These are phyloP conservation scores for silkworm (Bombyx mori) DNA, from an alignment of 1,140 invertebrate species.

Conservation along the genomic window ASM3026992v2 NC_085112.1:3847501-3848000, in stretches of 20 bases:
- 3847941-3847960: too few species aligned
- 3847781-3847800: conserved; percentile 62
- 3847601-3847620: conserved; percentile 7
- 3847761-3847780: conserved; percentile 61
- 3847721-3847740: conserved; percentile 28
- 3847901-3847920: too few species aligned
- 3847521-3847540: conserved; percentile 12
- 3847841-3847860: too few species aligned
- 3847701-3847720: too few species aligned
- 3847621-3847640: conserved; percentile 16
- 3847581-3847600: conserved; percentile 23
- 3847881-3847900: too few species aligned
- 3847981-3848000: too few species aligned
- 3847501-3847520: conserved; percentile 25
- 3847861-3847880: too few species aligned
- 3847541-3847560: conserved; percentile 14
- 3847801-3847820: conserved; percentile 48
- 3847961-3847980: too few species aligned
- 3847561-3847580: conserved; percentile 11
- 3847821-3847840: conserved; percentile 1
- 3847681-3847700: neutral
- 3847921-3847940: too few species aligned
- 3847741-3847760: conserved; percentile 62
- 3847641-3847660: neutral
- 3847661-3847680: neutral